These are phyloP conservation scores for Pygmarrhopalites habei DNA, from an alignment of 1,140 invertebrate species.

Conservation along the genomic window DNA sequence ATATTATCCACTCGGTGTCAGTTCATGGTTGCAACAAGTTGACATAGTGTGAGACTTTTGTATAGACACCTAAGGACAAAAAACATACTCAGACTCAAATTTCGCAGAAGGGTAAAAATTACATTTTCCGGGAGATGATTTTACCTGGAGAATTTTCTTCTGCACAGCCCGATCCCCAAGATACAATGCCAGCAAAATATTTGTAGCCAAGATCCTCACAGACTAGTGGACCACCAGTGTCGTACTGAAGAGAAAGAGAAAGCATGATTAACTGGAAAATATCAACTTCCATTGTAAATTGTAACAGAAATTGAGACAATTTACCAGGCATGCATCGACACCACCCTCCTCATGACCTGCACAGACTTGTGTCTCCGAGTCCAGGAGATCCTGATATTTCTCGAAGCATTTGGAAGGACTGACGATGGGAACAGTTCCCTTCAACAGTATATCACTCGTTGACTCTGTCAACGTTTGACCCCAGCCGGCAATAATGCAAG, in stretches of 20 bases:
- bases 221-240: slow-evolving; percentile 14
- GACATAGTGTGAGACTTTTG: no score
- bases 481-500: slow-evolving; percentile 5
- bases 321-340: slow-evolving; percentile 6
- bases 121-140: no score
- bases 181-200: slow-evolving; percentile 21
- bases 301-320: not conserved
- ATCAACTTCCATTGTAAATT: not conserved
- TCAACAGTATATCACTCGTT: not conserved
- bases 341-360: slow-evolving; percentile 7
- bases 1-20: no score
- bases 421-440: not conserved
- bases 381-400: slow-evolving; percentile 2
- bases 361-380: not conserved
- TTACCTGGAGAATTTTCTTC: no score
- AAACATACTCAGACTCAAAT: no score
- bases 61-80: no score
- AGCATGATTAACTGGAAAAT: not conserved
- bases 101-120: no score
- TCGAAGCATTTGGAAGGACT: not conserved
- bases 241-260: not conserved
- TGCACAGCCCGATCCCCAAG: no score
- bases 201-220: slow-evolving; percentile 4
- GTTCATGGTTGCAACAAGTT: no score
- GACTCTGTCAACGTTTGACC: not conserved